phyloP scores from a whole-genome alignment of 2,888 invertebrate genomes.

The Lutraria lutraria region DNA sequence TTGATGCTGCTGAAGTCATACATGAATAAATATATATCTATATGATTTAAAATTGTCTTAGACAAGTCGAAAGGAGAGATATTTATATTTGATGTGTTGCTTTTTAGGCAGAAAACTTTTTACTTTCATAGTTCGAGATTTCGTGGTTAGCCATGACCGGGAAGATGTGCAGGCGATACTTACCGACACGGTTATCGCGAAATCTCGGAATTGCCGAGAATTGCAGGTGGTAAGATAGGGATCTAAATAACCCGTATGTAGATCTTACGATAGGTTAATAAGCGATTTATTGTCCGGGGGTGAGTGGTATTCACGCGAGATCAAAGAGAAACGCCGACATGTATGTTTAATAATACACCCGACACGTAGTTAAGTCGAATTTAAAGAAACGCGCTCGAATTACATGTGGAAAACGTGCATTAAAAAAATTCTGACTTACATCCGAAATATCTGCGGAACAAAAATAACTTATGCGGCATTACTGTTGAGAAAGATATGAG shows the following conservation, averaged over 20 bases:
- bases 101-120: too few species aligned
- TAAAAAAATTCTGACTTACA: background rate
- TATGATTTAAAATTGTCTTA: background rate
- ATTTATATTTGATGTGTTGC: background rate
- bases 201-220: slow-evolving; percentile 52
- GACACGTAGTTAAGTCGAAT: background rate
- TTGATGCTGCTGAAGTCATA: background rate
- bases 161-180: background rate
- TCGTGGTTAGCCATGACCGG: background rate
- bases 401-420: background rate
- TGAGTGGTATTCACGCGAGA: slow-evolving; percentile 34
- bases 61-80: background rate
- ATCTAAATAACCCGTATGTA: slow-evolving; percentile 54
- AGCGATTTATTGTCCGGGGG: slow-evolving; percentile 58
- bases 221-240: slow-evolving; percentile 55
- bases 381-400: background rate
- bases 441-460: too few species aligned
- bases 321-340: slow-evolving; percentile 13
- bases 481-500: too few species aligned
- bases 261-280: slow-evolving; percentile 56
- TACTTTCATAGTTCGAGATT: background rate
- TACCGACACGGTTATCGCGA: slow-evolving; percentile 42
- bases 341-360: background rate
- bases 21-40: background rate
- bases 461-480: too few species aligned